Conservation (phyloP, 2,888 invertebrate genomes). For the Mactromeris polynyma region DNA sequence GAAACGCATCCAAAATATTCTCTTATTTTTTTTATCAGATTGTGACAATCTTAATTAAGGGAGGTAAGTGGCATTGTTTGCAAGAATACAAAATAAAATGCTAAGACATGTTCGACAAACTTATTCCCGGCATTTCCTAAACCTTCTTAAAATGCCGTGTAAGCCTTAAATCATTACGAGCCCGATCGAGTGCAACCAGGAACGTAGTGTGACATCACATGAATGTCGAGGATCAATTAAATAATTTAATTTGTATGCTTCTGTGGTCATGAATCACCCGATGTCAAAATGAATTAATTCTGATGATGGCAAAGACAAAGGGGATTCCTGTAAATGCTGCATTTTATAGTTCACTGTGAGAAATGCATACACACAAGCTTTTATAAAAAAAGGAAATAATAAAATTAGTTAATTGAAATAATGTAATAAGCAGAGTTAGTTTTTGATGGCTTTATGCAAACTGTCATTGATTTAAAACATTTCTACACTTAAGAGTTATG, state of each 20-base stretch:
- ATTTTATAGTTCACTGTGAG: neutral
- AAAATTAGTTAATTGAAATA: neutral
- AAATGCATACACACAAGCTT: slow-evolving; percentile 5
- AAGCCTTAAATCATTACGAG: neutral
- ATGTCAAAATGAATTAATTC: slow-evolving; percentile 19
- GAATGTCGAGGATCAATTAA: slow-evolving; percentile 4
- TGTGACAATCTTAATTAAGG: neutral
- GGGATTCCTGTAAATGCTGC: neutral
- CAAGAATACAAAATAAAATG: neutral
- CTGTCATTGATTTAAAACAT: neutral
- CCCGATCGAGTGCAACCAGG: neutral
- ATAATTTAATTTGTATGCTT: slow-evolving; percentile 22
- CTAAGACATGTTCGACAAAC: neutral
- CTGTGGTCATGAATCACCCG: slow-evolving; percentile 2
- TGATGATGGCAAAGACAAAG: neutral
- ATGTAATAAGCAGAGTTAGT: neutral
- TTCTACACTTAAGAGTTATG: neutral
- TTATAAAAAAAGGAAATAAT: neutral
- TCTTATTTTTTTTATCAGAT: neutral
- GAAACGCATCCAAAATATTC: no score
- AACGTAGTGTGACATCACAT: slow-evolving; percentile 8
- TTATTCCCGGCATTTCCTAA: neutral
- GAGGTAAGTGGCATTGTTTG: neutral
- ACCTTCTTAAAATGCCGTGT: neutral
- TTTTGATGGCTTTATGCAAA: neutral